Conservation (phyloP, 1,140 invertebrate genomes). For the Drosophila orena region DNA sequence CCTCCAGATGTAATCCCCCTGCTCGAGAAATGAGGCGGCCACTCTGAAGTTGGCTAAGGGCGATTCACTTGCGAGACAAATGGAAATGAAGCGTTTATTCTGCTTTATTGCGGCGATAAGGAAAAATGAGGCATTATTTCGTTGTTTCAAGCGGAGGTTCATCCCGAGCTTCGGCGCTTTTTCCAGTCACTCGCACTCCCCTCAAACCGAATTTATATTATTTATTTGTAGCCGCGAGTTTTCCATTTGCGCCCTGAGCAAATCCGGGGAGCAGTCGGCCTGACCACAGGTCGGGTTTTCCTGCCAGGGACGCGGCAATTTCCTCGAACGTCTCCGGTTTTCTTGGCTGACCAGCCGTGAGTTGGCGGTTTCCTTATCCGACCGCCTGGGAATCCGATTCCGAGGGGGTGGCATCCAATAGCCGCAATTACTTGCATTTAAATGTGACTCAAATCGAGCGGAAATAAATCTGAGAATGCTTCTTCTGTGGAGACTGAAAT, state of each 20-base stretch:
- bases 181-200: constrained; percentile 10
- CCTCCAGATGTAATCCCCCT: constrained; percentile 26
- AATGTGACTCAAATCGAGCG: constrained; percentile 80
- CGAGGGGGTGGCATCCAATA: constrained; percentile 19
- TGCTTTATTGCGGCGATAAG: constrained; percentile 84
- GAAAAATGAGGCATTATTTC: constrained; percentile 83
- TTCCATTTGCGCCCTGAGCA: constrained; percentile 53
- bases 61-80: constrained; percentile 78
- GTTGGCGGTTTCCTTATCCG: constrained; percentile 70
- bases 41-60: constrained; percentile 66
- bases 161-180: constrained; percentile 21
- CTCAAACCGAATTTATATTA: constrained; percentile 32
- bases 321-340: constrained; percentile 69
- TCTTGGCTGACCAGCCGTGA: constrained; percentile 56
- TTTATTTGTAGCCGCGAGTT: constrained; percentile 63
- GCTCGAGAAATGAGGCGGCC: constrained; percentile 62
- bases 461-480: constrained; percentile 56
- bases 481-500: neutral
- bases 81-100: constrained; percentile 84
- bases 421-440: constrained; percentile 77
- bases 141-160: constrained; percentile 70
- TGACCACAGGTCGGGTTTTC: constrained; percentile 73
- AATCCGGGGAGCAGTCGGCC: constrained; percentile 35
- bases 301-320: constrained; percentile 71
- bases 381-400: constrained; percentile 41